These are phyloP conservation scores for Mellilla xanthometata DNA, from an alignment of 2,888 invertebrate genomes.

Conservation along the genomic window DNA sequence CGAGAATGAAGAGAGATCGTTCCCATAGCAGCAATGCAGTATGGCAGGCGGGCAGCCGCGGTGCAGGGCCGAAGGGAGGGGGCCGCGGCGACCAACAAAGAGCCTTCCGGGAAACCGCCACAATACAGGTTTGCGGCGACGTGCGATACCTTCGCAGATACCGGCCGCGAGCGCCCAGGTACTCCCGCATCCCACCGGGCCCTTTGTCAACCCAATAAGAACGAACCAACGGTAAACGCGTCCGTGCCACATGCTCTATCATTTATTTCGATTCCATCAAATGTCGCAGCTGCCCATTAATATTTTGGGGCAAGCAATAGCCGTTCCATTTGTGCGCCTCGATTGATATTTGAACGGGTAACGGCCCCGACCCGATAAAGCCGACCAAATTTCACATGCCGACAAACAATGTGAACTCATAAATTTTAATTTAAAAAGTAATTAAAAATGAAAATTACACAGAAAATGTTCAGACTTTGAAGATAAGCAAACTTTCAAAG, in stretches of 20 bases:
- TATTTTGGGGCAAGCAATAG: no score
- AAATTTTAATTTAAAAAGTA: not conserved
- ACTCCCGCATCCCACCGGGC: constrained; percentile 45
- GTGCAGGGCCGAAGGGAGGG: constrained; percentile 39
- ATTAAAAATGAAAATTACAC: constrained; percentile 1
- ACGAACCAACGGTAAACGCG: constrained; percentile 53
- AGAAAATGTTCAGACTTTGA: not conserved
- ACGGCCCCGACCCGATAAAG: no score
- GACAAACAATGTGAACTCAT: not conserved
- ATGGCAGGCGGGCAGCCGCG: constrained; percentile 38
- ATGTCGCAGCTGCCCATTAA: no score
- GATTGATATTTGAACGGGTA: no score
- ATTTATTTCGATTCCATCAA: no score
- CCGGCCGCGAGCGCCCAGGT: constrained; percentile 59
- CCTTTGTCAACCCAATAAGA: constrained; percentile 64
- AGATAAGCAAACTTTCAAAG: no score
- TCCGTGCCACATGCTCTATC: not conserved
- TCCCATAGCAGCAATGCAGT: constrained; percentile 50
- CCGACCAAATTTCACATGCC: no score
- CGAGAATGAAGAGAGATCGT: constrained; percentile 45
- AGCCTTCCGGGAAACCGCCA: constrained; percentile 77
- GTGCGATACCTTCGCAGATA: constrained; percentile 81
- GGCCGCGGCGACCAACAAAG: constrained; percentile 72
- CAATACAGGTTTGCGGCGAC: constrained; percentile 81
- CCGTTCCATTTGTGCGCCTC: no score